phyloP scores from a whole-genome alignment of 2,113 vertebrate species.

The Salvelinus sp. region DNA sequence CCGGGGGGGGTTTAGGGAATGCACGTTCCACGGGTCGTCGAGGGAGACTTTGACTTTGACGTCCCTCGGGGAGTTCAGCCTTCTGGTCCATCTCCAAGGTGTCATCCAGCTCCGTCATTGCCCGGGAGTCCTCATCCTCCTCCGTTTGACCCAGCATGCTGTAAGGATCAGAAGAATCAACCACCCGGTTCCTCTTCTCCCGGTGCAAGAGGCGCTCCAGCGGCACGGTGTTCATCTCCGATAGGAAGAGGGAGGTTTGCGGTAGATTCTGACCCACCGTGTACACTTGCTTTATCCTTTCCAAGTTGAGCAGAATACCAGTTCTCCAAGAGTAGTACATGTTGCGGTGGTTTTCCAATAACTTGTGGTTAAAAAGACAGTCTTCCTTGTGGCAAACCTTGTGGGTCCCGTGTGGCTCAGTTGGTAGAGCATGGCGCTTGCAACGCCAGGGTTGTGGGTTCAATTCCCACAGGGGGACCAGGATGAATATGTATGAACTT shows the following conservation, averaged over 20 bases:
- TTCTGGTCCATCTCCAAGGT: constrained; percentile 56
- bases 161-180: constrained; percentile 68
- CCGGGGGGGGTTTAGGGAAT: constrained; percentile 51
- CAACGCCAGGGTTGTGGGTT: too few relatives aligned
- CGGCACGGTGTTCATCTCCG: constrained; percentile 84
- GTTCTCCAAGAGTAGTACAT: constrained; percentile 86
- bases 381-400: constrained; percentile 85
- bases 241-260: constrained; percentile 82
- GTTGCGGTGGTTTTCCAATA: constrained; percentile 88
- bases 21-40: constrained; percentile 79
- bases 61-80: constrained; percentile 57
- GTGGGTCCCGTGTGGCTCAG: too few relatives aligned
- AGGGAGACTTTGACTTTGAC: constrained; percentile 39
- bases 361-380: constrained; percentile 83
- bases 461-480: too few relatives aligned
- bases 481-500: too few relatives aligned
- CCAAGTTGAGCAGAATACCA: constrained; percentile 86
- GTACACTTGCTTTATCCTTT: constrained; percentile 79
- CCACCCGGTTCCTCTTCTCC: constrained; percentile 79
- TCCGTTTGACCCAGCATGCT: constrained; percentile 50
- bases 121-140: constrained; percentile 77
- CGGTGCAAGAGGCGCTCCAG: constrained; percentile 81
- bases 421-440: too few relatives aligned
- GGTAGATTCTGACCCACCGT: constrained; percentile 80
- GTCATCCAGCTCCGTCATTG: constrained; percentile 65